Percentiles rank a stretch among this genome's conserved stretches.
Evolutionary conservation across 2,888 invertebrate species (phyloP).

Genomic region (Synergus gifuensis): DNA sequence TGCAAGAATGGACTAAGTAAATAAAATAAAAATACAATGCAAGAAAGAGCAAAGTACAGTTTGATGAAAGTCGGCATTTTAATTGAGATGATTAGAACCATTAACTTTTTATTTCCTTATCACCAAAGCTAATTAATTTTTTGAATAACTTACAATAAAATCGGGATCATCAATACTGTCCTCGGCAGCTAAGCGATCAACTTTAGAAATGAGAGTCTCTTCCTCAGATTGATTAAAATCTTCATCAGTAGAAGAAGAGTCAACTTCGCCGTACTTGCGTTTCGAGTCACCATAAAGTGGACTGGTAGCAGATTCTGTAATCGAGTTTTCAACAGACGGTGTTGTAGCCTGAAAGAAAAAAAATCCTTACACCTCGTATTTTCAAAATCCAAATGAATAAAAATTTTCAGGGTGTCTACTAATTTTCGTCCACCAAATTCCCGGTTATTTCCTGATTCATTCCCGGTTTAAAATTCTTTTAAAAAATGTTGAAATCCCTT

Average conservation of each 20-base stretch:
- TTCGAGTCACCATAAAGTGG: constrained; percentile 55
- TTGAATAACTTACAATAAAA: constrained; percentile 61
- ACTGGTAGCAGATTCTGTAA: constrained; percentile 59
- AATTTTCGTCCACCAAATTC: too few species aligned
- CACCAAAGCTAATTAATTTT: not conserved
- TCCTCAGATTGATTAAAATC: constrained; percentile 59
- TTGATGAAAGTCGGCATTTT: too few species aligned
- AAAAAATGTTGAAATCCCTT: too few species aligned
- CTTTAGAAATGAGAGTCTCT: constrained; percentile 58
- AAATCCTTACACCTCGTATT: not conserved
- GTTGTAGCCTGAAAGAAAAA: constrained; percentile 24
- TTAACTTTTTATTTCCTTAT: too few species aligned
- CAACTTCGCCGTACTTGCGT: constrained; percentile 61
- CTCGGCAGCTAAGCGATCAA: constrained; percentile 60
- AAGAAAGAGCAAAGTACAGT: too few species aligned
- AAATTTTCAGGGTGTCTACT: too few species aligned
- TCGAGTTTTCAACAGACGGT: constrained; percentile 60
- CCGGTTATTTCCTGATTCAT: too few species aligned
- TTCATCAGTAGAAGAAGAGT: constrained; percentile 52
- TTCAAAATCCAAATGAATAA: too few species aligned
- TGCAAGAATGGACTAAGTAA: too few species aligned
- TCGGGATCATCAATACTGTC: constrained; percentile 63
- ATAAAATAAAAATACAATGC: too few species aligned
- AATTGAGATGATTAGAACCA: too few species aligned
- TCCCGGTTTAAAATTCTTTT: too few species aligned